A percentile compares a stretch with the other conserved stretches of the same genome.
Conservation (phyloP, 92 coral and sea anemone species). For the Zoanthus solanderi region DNA sequence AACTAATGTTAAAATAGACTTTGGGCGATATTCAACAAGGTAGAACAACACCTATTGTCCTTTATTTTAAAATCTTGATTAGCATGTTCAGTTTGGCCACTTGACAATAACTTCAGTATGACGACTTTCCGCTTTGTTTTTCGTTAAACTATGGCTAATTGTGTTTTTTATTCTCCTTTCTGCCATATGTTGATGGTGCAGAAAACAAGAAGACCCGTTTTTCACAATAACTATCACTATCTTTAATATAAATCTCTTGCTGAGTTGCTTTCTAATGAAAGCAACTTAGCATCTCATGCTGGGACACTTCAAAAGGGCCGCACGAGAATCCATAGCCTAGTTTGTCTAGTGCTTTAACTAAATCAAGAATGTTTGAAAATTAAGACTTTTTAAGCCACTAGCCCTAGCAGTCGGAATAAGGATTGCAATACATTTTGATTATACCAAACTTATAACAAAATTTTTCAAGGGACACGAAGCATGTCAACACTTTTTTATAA, state of each 20-base stretch:
- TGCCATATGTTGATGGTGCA: conserved; percentile 66
- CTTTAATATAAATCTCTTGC: conserved; percentile 34
- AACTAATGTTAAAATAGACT: conserved; percentile 75
- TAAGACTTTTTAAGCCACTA: neutral
- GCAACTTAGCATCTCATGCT: conserved; percentile 30
- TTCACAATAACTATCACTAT: conserved; percentile 43
- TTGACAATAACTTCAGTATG: conserved; percentile 88
- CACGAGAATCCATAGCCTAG: conserved; percentile 12
- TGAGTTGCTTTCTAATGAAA: conserved; percentile 39
- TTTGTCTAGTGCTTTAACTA: conserved; percentile 26
- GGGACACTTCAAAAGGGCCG: conserved; percentile 44
- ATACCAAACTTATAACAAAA: neutral
- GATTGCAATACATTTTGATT: conserved; percentile 1
- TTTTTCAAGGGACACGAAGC: neutral
- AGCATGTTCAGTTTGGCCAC: conserved; percentile 76
- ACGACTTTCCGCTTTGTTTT: conserved; percentile 79
- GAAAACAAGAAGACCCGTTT: conserved; percentile 23
- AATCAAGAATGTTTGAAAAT: conserved; percentile 14
- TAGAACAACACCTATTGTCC: conserved; percentile 94
- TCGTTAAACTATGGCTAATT: conserved; percentile 66
- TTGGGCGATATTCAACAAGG: conserved; percentile 71
- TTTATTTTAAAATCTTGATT: conserved; percentile 78
- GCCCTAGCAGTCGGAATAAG: neutral
- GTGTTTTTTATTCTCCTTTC: conserved; percentile 73
- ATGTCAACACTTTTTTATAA: neutral